Conservation (phyloP, 1,140 invertebrate genomes). For the Lordiphosa mommai region DNA sequence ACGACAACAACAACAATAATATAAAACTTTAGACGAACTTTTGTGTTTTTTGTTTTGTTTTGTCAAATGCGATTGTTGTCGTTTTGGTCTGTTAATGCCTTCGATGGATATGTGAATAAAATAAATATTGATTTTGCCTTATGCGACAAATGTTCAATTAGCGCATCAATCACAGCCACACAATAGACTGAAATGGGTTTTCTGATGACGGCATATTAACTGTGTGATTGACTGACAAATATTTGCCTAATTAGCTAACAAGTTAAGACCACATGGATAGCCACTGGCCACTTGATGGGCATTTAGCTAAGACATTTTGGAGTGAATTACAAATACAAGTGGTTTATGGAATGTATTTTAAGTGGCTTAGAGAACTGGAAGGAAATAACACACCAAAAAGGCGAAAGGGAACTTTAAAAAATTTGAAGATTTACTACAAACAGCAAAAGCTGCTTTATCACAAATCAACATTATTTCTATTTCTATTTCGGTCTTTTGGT, state of each 20-base stretch:
- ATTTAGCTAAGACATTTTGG: no score
- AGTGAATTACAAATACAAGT: no score
- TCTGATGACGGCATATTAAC: conserved; percentile 26
- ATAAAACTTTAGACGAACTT: conserved; percentile 52
- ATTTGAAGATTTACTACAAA: no score
- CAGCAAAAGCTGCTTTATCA: neutral
- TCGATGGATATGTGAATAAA: conserved; percentile 52
- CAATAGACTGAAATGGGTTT: conserved; percentile 35
- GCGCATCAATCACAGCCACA: conserved; percentile 50
- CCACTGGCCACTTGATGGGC: neutral
- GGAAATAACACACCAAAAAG: no score
- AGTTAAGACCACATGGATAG: conserved; percentile 28
- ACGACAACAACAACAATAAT: conserved; percentile 20
- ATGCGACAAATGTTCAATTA: conserved; percentile 60
- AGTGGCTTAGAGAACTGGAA: no score
- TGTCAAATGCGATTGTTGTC: conserved; percentile 11
- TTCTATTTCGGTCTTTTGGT: no score
- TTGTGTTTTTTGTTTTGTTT: conserved; percentile 5
- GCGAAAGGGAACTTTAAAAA: no score
- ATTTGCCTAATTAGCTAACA: conserved; percentile 63
- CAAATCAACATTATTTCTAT: neutral
- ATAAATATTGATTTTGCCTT: conserved; percentile 59
- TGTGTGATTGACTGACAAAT: conserved; percentile 42
- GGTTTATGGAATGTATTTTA: no score
- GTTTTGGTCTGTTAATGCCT: conserved; percentile 18